Evolutionary conservation across 1,140 invertebrate species (phyloP), one percentile per base, ranked within the genome.

Genomic region (Sinella curviseta): DNA sequence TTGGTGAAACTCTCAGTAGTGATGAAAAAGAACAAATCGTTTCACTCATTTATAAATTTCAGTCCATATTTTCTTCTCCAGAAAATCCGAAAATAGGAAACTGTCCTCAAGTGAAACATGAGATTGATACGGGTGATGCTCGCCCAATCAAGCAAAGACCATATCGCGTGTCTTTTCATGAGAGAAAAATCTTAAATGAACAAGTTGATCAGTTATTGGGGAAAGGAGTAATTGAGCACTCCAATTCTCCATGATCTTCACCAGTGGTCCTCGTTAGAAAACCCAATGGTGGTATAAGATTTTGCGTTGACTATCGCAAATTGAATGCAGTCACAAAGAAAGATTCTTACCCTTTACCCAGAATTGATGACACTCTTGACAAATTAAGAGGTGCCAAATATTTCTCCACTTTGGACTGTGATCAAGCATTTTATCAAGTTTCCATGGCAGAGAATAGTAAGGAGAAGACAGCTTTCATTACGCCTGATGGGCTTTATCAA

Each of bases 341-440:
- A 55, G 87, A 88, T 77, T 57, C 77, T 39, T 89, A 85, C 83
- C 88, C 88, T 2, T 76, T 89, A 2, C 87, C 86, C 3, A 84
- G 87, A 20, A 89, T 90, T n/a, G 85, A 86, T 26, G 86, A 88
- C 24, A 84, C 86, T 60, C 82, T 90, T 16, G 86, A 88, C 78
- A 85, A 85, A 80, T 80, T 90, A 74, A 84, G 85, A 16, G 84
- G 83, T 4, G 33, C 82, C 3, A 81, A 82, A 26, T 87, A 85
- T 75, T 89, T 89, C 78, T 82, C 85, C 2, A 85, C 86, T 1
- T 70, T 90, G n/a, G 87, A 90, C 85, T 77, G 88, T 1, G 84
- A 83, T 1, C 84, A 81, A 39, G 89, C 89, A 14, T 90, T 87
- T 81, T 88, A 87, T 81, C 89, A 91, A 81, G 84, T 90, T 8